Percentiles rank a stretch among this genome's conserved stretches.
These are phyloP conservation scores for Cerastis rubricosa DNA, from an alignment of 2,888 invertebrate species.

Conservation along the genomic window DNA sequence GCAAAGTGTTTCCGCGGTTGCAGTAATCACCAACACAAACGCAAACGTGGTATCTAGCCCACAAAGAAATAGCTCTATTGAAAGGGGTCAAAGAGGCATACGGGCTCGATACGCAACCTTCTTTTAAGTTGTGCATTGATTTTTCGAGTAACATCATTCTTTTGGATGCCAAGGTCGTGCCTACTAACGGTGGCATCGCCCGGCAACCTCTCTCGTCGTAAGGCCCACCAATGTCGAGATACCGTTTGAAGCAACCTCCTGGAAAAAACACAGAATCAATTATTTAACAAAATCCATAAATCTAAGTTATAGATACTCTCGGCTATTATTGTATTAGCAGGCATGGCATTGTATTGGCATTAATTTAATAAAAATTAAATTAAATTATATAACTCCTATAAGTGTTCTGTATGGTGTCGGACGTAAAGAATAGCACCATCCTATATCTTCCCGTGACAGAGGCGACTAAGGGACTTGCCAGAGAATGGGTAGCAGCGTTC, in stretches of 20 bases:
- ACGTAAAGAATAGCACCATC: too few species aligned
- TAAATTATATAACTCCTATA: too few species aligned
- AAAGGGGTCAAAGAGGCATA: conserved; percentile 78
- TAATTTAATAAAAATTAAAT: too few species aligned
- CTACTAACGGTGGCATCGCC: conserved; percentile 63
- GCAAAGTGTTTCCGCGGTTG: conserved; percentile 61
- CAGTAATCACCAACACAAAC: conserved; percentile 75
- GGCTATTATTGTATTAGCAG: neutral
- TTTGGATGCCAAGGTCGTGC: conserved; percentile 67
- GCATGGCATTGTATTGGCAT: neutral
- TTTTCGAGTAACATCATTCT: conserved; percentile 68
- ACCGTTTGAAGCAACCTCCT: conserved; percentile 73
- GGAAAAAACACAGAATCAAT: neutral
- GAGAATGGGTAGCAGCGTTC: too few species aligned
- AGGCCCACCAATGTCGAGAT: conserved; percentile 68
- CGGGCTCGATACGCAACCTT: conserved; percentile 77
- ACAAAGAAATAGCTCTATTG: conserved; percentile 75
- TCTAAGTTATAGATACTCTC: neutral
- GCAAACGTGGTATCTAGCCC: conserved; percentile 77
- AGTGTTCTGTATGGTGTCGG: too few species aligned
- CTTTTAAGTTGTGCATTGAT: conserved; percentile 48
- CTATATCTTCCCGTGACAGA: too few species aligned
- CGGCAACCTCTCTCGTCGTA: conserved; percentile 78
- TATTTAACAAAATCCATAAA: neutral
- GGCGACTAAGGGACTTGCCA: too few species aligned